Percentiles rank a stretch among this genome's conserved stretches.
Conservation (phyloP, 1,140 invertebrate genomes). For the Spodoptera litura region DNA sequence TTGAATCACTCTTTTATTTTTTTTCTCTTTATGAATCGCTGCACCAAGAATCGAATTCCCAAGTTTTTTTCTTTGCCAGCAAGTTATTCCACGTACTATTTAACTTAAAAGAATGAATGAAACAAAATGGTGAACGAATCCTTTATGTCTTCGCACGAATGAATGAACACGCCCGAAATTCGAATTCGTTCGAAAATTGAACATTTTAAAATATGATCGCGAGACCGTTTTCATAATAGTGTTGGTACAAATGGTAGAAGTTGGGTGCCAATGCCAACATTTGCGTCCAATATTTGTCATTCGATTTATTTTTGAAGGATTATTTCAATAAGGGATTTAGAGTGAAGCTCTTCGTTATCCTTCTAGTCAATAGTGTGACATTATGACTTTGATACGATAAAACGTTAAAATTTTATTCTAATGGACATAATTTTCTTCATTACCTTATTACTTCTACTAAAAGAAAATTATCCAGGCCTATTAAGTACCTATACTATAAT, state of each 20-base stretch:
- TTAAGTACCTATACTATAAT: too few species aligned
- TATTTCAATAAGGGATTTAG: not conserved
- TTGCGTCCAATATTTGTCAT: not conserved
- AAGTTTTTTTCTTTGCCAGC: not conserved
- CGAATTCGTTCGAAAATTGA: conserved; percentile 29
- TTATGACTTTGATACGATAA: too few species aligned
- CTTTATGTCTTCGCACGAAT: conserved; percentile 23
- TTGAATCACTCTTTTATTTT: too few species aligned
- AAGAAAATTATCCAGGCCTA: too few species aligned
- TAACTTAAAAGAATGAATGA: conserved; percentile 11
- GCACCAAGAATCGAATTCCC: not conserved
- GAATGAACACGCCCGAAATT: conserved; percentile 29
- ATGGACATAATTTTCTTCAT: too few species aligned
- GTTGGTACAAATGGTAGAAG: conserved; percentile 1
- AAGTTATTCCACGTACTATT: conserved; percentile 7
- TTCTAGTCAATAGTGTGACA: too few species aligned
- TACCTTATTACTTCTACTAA: too few species aligned
- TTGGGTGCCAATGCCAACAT: not conserved
- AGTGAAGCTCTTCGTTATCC: not conserved
- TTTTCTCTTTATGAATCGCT: not conserved
- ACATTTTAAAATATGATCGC: conserved; percentile 33
- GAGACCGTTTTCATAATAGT: conserved; percentile 19
- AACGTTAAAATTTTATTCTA: too few species aligned
- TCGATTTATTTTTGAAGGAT: conserved; percentile 4
- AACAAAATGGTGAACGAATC: conserved; percentile 30